These are phyloP conservation scores for Microcebus jonahi DNA, from an alignment of 2,113 vertebrate genomes.

Conservation along the genomic window DNA sequence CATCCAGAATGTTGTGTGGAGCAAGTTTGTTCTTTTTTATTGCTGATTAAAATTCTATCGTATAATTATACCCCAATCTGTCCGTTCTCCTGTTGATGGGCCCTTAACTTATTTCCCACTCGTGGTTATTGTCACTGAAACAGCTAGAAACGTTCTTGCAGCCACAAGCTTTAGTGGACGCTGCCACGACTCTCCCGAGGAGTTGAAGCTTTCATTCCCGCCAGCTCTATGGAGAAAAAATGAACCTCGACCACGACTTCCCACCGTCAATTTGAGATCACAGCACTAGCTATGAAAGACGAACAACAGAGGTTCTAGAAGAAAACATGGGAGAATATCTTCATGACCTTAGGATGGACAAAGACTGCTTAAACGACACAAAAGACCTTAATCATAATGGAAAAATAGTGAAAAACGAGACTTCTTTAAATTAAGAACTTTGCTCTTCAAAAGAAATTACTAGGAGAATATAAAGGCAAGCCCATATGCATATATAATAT, in stretches of 20 bases:
- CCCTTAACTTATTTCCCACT: not conserved
- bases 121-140: not conserved
- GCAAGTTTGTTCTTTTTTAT: not conserved
- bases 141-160: not conserved
- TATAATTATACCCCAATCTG: not conserved
- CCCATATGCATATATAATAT: not conserved
- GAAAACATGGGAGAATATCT: not conserved
- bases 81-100: not conserved
- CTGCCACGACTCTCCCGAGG: not conserved
- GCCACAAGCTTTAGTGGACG: not conserved
- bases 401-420: not conserved
- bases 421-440: slow-evolving; percentile 31
- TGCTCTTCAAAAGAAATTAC: not conserved
- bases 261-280: not conserved
- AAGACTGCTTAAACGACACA: not conserved
- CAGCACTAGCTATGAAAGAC: not conserved
- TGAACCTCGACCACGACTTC: not conserved
- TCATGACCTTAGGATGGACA: not conserved
- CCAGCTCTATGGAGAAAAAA: not conserved
- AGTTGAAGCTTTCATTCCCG: not conserved
- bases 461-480: not conserved
- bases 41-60: not conserved
- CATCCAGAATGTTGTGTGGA: not conserved
- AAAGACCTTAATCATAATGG: not conserved
- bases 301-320: not conserved